Evolutionary conservation across 2,113 vertebrate genomes (phyloP).

Genomic region (Psittacula cyanocephala): DNA sequence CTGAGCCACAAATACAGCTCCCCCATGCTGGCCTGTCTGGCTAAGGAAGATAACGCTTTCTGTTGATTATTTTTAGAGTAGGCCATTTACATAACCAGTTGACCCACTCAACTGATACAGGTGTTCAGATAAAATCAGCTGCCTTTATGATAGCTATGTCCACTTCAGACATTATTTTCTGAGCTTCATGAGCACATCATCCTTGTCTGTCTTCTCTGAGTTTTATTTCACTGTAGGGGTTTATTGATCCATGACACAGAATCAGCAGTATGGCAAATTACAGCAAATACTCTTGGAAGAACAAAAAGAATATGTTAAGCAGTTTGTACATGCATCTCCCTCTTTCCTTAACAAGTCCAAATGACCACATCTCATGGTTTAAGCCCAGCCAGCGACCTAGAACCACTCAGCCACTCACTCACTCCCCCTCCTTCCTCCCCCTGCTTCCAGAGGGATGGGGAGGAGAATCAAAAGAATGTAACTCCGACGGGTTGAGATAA

Average conservation of each 20-base stretch:
- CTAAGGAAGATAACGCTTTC: not conserved
- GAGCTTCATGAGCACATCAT: not conserved
- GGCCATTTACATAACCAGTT: not conserved
- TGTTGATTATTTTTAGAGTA: not conserved
- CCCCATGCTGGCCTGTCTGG: not conserved
- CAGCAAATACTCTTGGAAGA: not conserved
- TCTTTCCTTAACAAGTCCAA: not conserved
- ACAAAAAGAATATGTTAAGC: not conserved
- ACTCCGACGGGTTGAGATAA: no score
- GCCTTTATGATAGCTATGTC: not conserved
- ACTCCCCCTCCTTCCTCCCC: no score
- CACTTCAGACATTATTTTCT: not conserved
- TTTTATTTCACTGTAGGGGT: not conserved
- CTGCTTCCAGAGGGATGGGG: no score
- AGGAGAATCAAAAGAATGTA: no score
- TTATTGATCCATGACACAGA: fast-evolving
- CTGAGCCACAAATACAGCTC: not conserved
- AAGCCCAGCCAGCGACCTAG: no score
- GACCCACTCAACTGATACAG: not conserved
- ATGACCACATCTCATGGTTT: not conserved
- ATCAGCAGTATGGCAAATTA: not conserved
- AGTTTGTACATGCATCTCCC: not conserved
- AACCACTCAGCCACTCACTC: no score
- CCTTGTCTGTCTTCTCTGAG: not conserved
- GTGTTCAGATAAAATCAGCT: not conserved